These are phyloP conservation scores for Daktulosphaira vitifoliae DNA, from an alignment of 1,140 invertebrate species.

Conservation along the genomic window DNA sequence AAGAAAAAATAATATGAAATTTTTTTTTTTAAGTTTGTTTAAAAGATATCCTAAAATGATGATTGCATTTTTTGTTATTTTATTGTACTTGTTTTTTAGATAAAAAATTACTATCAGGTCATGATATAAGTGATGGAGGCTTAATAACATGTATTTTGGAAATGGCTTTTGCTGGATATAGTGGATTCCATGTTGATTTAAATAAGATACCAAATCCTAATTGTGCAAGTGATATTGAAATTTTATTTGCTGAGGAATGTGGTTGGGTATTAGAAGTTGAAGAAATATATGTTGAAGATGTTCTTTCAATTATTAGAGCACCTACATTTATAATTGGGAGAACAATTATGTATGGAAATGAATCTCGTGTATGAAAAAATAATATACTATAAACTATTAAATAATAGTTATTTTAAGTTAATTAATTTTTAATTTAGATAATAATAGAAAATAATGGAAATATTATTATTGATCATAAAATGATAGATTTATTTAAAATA, in stretches of 20 bases:
- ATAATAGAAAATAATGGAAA: conserved; percentile 53
- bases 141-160: conserved; percentile 81
- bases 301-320: conserved; percentile 52
- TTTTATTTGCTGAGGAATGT: conserved; percentile 84
- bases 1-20: too few relatives aligned
- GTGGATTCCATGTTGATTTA: conserved; percentile 64
- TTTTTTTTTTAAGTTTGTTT: too few relatives aligned
- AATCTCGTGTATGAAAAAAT: conserved; percentile 47
- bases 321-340: conserved; percentile 65
- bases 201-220: conserved; percentile 41
- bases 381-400: not conserved
- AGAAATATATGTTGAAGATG: conserved; percentile 48
- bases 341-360: conserved; percentile 55
- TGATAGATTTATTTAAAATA: conserved; percentile 60
- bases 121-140: conserved; percentile 95
- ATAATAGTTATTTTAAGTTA: not conserved
- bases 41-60: not conserved
- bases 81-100: conserved; percentile 46
- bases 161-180: conserved; percentile 89
- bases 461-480: conserved; percentile 53
- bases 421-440: conserved; percentile 42
- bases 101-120: conserved; percentile 70
- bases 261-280: conserved; percentile 84
- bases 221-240: conserved; percentile 45
- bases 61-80: not conserved